Evolutionary conservation across 1,140 invertebrate species (phyloP), one percentile per base, ranked within the genome.

Genomic region (Drosophila serrata): DNA sequence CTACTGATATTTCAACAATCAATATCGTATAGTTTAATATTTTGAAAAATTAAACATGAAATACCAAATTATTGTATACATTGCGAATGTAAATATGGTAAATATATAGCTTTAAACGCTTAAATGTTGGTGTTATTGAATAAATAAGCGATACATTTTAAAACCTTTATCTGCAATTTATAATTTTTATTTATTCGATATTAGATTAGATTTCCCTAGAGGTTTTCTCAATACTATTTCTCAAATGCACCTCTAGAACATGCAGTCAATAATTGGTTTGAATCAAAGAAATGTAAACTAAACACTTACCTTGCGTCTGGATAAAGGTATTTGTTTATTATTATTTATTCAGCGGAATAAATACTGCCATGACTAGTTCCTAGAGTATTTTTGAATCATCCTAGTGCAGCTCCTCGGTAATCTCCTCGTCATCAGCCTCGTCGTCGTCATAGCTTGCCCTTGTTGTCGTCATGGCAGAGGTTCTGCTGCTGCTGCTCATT

Each of bases 341-440:
- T 33, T 33, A 42, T 13, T 15, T 35, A 13, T n/a, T 24, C 22
- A 15, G 24, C 17, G 24, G 9, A 48, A 59, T 43, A 57, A 57
- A 55, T 53, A 55, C 33, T 19, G 7, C 33, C 37, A 15, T 74
- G 46, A 49, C 40, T 77, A 53, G 79, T 58, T 57, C 24, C 13
- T 12, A 15, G 6, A 6, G 12, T 37, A n/a, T 15, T 37, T 22
- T 37, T 53, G 46, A 53, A 29, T 69, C 65, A 61, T 27, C 57
- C 57, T 72, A 92, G 31, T 91, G 82, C 17, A 93, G 70, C 64
- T 90, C 92, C 69, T 93, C 91, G 56, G 87, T 78, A 58, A 93
- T 92, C 60, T 92, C 91, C 33, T 93, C 92, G 43, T 92, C 91
- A 58, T 78, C 86, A 8, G 91, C 91, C 19, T 87, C 91, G 49